Evolutionary conservation across 2,888 invertebrate genomes (phyloP).

Genomic region (Pheosia tremula): DNA sequence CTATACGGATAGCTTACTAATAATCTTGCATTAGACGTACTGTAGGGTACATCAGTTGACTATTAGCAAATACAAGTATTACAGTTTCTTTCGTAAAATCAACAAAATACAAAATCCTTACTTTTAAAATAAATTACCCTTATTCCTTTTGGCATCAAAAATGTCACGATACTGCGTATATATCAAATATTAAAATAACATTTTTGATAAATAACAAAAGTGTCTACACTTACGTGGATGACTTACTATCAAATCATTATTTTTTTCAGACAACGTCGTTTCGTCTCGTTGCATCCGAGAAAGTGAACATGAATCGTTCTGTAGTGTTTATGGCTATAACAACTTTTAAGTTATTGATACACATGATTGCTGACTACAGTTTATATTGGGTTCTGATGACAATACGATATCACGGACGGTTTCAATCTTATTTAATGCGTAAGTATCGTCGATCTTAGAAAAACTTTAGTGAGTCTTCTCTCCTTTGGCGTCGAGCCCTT

Average conservation of each 20-base stretch:
- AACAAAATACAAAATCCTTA: too few species aligned
- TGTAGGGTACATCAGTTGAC: too few species aligned
- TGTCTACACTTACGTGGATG: not conserved
- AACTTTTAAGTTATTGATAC: constrained; percentile 88
- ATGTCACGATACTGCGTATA: not conserved
- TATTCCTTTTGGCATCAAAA: not conserved
- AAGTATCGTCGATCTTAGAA: constrained; percentile 27
- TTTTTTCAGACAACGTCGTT: constrained; percentile 82
- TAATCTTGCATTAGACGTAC: too few species aligned
- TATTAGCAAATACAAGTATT: not conserved
- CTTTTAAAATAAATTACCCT: too few species aligned
- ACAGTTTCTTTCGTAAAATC: not conserved
- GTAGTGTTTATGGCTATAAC: constrained; percentile 86
- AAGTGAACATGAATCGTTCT: constrained; percentile 77
- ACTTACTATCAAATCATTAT: not conserved
- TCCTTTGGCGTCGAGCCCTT: too few species aligned
- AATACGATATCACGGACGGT: constrained; percentile 62
- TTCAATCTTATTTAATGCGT: constrained; percentile 58
- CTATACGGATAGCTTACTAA: too few species aligned
- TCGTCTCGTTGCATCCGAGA: constrained; percentile 85
- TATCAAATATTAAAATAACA: not conserved
- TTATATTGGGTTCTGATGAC: constrained; percentile 90
- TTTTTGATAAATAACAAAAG: not conserved
- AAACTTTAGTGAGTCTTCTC: too few species aligned
- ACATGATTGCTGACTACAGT: constrained; percentile 91